Evolutionary conservation across 1,140 invertebrate species (phyloP).

Genomic region (Scaptomyza hsui): DNA sequence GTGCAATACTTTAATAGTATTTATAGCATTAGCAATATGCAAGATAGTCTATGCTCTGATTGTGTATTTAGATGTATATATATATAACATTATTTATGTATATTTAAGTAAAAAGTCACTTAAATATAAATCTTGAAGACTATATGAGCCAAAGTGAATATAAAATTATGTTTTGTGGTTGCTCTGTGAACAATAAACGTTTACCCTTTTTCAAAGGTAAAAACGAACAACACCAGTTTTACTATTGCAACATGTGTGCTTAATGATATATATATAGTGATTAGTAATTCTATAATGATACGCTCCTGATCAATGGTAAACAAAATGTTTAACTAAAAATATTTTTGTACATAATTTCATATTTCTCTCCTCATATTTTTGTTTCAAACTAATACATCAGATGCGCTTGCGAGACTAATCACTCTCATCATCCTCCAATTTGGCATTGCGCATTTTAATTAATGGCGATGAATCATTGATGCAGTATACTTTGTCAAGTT

Average conservation of each 20-base stretch:
- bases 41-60: neutral
- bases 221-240: neutral
- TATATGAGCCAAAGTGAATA: neutral
- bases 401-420: constrained; percentile 19
- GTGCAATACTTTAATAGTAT: neutral
- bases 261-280: neutral
- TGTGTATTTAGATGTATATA: no score
- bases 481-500: constrained; percentile 37
- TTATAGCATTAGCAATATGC: constrained; percentile 9
- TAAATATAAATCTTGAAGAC: constrained; percentile 1
- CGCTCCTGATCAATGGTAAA: constrained; percentile 1
- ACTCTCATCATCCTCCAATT: constrained; percentile 1
- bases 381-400: constrained; percentile 2
- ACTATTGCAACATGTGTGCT: neutral
- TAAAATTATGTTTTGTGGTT: constrained; percentile 3
- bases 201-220: constrained; percentile 7
- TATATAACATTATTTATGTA: no score
- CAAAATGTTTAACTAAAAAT: constrained; percentile 4
- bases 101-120: neutral
- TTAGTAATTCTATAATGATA: constrained; percentile 3
- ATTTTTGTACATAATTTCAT: constrained; percentile 30
- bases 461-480: neutral
- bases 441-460: constrained; percentile 3
- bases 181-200: neutral
- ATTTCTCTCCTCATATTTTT: constrained; percentile 3